Evolutionary conservation across 2,888 invertebrate genomes (phyloP), one percentile per base, ranked within the genome.

Genomic region (Stenodera caucasica): DNA sequence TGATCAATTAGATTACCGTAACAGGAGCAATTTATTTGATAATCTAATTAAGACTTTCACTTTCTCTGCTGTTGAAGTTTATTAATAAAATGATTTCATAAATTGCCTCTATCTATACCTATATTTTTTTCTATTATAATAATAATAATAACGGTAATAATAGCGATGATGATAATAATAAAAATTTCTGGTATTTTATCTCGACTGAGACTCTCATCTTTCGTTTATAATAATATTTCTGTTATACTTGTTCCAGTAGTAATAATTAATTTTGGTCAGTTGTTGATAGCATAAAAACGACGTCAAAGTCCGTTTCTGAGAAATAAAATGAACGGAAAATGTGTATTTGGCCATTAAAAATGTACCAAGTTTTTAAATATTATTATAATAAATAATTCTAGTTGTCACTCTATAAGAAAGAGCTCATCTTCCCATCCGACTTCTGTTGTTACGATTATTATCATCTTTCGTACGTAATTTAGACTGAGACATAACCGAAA

Each of bases 401-500:
- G 37, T 37, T 21, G 45, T 45, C 45, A 45, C n/a, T n/a, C 45
- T 45, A 45, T 3, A 11, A 6, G 35, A 2, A 15, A 14, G 37
- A 7, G 11, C 21, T 18, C 45, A 45, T 45, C 45, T 18, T 40
- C 40, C 9, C 15, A 45, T 45, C 21, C 35, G 6, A 14, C 35
- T 26, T 26, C 26, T 26, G 26, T 35, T 35, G 14, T 35, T 35
- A 35, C 35, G 35, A 35, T 35, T 35, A 35, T 35, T 35, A 35
- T 35, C 35, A 14, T 35, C 5, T 35, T 35, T 6, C 5, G 35
- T 35, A 35, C 35, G 7, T n/a, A 14, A 14, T 35, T 6, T 45
- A 40, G 45, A 45, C 21, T 45, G 21, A 45, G 11, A 62, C 57
- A 54, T 58, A 55, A 59, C 37, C 33, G 53, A 51, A 63, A 54